Conservation (phyloP, 2,113 vertebrate genomes). For the Caranx melampygus region DNA sequence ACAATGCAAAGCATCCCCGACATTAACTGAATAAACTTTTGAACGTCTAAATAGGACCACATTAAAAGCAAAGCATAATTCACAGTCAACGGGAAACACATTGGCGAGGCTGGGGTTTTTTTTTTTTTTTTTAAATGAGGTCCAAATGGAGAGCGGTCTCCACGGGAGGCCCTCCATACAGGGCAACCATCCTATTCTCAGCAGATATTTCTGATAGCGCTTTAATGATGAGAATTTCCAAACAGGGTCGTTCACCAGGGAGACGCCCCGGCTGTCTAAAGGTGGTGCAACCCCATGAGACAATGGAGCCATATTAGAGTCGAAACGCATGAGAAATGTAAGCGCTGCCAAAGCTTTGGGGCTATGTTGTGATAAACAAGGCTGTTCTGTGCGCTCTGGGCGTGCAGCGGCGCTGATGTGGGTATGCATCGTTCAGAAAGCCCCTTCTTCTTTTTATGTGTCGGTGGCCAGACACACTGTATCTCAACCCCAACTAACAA, state of each 20-base stretch:
- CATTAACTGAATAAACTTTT: constrained; percentile 55
- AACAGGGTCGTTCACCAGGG: constrained; percentile 44
- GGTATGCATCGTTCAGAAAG: neutral
- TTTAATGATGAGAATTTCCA: constrained; percentile 67
- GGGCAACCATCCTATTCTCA: constrained; percentile 48
- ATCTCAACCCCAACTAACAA: constrained; percentile 39
- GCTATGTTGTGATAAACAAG: constrained; percentile 27
- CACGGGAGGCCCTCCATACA: constrained; percentile 59
- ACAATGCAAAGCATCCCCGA: neutral
- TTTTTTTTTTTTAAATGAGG: constrained; percentile 55
- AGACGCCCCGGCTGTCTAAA: constrained; percentile 52
- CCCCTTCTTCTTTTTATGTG: neutral
- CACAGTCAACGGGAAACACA: constrained; percentile 66
- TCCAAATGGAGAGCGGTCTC: constrained; percentile 69
- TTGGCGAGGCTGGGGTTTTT: constrained; percentile 21
- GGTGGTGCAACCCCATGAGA: constrained; percentile 54
- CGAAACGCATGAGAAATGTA: constrained; percentile 24
- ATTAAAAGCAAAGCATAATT: constrained; percentile 50
- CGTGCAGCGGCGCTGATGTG: constrained; percentile 21
- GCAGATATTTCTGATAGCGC: constrained; percentile 62
- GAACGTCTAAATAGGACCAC: constrained; percentile 40
- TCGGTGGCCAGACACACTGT: constrained; percentile 12
- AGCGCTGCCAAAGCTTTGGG: constrained; percentile 46
- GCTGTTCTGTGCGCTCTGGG: constrained; percentile 16
- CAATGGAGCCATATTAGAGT: constrained; percentile 45